phyloP scores from a whole-genome alignment of 2,113 vertebrate genomes.

The Thinocorus orbignyianus region DNA sequence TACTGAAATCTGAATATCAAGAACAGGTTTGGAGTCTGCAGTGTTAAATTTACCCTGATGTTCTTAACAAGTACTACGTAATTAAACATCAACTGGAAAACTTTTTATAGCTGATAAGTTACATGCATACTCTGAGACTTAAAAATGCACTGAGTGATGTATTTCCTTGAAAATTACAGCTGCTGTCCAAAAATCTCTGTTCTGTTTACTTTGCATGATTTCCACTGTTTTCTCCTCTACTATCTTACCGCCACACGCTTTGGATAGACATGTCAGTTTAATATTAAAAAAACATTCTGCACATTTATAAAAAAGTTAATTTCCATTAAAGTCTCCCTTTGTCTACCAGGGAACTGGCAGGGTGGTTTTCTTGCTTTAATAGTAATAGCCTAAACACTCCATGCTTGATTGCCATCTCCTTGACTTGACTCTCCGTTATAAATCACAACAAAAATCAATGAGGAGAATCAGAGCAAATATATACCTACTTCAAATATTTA shows the following conservation, averaged over 20 bases:
- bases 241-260: not conserved
- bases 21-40: not conserved
- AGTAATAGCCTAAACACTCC: not conserved
- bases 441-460: not conserved
- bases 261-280: not conserved
- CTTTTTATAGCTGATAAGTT: not conserved
- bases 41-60: not conserved
- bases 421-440: not conserved
- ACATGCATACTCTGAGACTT: not conserved
- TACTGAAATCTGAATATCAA: not conserved
- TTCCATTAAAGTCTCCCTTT: not conserved
- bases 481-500: not conserved
- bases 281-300: not conserved
- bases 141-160: fast-evolving
- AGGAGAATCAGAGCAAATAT: not conserved
- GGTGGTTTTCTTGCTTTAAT: not conserved
- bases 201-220: not conserved
- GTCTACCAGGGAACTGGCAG: not conserved
- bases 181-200: not conserved
- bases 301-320: not conserved
- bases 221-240: not conserved
- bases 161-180: not conserved
- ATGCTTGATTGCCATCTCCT: not conserved
- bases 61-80: not conserved
- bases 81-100: not conserved